Base-by-base conservation (phyloP, 2,113 vertebrate species). In the Mormyrus iriodes region DNA sequence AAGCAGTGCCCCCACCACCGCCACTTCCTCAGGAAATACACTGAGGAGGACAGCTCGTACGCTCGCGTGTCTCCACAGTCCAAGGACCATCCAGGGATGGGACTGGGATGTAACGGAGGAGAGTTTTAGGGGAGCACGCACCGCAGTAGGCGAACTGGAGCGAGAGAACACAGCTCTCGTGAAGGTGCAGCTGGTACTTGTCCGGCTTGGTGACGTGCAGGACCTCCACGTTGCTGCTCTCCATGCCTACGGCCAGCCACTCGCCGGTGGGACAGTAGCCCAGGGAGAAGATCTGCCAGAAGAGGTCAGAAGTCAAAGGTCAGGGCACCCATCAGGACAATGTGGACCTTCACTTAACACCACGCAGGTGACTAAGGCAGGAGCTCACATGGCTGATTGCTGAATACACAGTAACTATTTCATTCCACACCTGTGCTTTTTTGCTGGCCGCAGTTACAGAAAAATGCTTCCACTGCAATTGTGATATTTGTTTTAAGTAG, bases 151-250 rank as follows among this genome's bases (percentile, higher is more conserved):
- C 98, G 0, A 99, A 99, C 91, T 99, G 99, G 90, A 99, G 97
- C 31, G 98, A 99, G 15, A 99, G 97, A 91, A 99, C 98, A 0
- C 98, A 99, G 96, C 98, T 99, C 95, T 99, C 98, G 0, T 99
- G 98, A 87, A 99, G 96, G 94, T 99, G 98, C 65, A 99, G 97
- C 96, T 99, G 98, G 93, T 99, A 99, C 88, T 99, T 99, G 95
- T 99, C 98, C 0, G 98, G 97, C 61, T 99, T 99, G 17, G 97
- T 98, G 94, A 97, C 97, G 94, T 99, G 97, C 85, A 99, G 95
- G 9, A 99, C 97, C 84, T 99, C 98, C 93, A 99, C 98, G 0
- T 99, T 99, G 95, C 98, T 99, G 96, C 98, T 99, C 95, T 98
- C 98, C 98, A 99, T 97, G 53, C 98, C 98, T 92, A 99, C 98